Percentiles rank a stretch among this genome's conserved stretches.
These are phyloP conservation scores for Smittia aterrima DNA, from an alignment of 2,888 invertebrate genomes.

Conservation along the genomic window DNA sequence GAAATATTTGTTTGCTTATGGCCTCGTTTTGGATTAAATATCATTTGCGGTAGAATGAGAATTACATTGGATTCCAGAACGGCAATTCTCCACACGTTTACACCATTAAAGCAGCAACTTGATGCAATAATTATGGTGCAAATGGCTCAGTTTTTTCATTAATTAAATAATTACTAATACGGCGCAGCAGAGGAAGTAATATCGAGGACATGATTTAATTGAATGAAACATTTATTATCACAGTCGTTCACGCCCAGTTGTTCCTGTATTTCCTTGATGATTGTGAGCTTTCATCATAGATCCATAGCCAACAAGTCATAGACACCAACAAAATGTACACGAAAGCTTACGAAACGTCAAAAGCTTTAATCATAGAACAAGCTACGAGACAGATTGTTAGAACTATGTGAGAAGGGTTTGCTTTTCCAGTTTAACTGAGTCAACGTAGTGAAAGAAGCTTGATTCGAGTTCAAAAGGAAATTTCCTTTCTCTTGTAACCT, in stretches of 20 bases:
- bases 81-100: not conserved
- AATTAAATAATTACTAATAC: not conserved
- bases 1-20: not conserved
- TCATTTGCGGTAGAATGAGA: not conserved
- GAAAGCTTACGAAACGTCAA: too few relatives aligned
- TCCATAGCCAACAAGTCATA: too few relatives aligned
- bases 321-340: too few relatives aligned
- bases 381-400: too few relatives aligned
- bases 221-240: not conserved
- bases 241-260: not conserved
- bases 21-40: conserved; percentile 3
- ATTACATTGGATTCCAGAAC: not conserved
- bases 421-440: too few relatives aligned
- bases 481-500: too few relatives aligned
- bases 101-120: not conserved
- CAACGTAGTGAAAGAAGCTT: too few relatives aligned
- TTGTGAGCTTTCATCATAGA: too few relatives aligned
- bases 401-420: too few relatives aligned
- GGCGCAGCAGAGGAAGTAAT: not conserved
- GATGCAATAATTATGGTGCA: not conserved
- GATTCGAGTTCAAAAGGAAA: too few relatives aligned
- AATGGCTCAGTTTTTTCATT: conserved; percentile 2
- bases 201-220: not conserved
- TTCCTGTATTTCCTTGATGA: too few relatives aligned
- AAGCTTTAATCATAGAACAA: too few relatives aligned